These are phyloP conservation scores for Sardina pilchardus DNA, from an alignment of 2,113 vertebrate species.

Conservation along the genomic window DNA sequence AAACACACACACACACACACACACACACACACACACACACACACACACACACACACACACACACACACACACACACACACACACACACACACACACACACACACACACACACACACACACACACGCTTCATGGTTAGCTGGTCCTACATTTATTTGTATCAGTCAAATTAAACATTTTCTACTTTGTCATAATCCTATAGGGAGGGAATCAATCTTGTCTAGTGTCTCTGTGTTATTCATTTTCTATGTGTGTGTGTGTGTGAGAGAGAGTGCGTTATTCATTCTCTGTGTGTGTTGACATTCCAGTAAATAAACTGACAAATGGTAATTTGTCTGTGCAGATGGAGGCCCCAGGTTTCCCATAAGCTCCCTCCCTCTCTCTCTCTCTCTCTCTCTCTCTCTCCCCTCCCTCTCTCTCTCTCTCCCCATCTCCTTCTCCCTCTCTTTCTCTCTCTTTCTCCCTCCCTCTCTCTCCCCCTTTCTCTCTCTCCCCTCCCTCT, in stretches of 20 bases:
- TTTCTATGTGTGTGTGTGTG: conserved; percentile 4
- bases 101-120: no score
- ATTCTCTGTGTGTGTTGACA: conserved; percentile 18
- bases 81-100: no score
- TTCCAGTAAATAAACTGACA: neutral
- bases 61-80: neutral
- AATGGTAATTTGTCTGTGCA: neutral
- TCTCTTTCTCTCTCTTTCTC: no score
- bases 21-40: neutral
- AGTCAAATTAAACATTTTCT: neutral
- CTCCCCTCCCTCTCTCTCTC: neutral
- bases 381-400: neutral
- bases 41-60: neutral
- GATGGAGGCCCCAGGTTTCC: neutral
- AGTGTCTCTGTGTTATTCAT: neutral
- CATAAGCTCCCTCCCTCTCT: neutral
- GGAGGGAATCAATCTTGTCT: neutral
- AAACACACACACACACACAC: neutral
- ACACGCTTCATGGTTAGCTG: neutral
- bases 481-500: no score
- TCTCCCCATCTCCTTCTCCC: neutral
- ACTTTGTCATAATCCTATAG: neutral
- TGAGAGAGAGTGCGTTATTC: no score
- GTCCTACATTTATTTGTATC: neutral
- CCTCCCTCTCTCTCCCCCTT: no score